Conservation (phyloP, 2,888 invertebrate species). For the Brachyptera risi region DNA sequence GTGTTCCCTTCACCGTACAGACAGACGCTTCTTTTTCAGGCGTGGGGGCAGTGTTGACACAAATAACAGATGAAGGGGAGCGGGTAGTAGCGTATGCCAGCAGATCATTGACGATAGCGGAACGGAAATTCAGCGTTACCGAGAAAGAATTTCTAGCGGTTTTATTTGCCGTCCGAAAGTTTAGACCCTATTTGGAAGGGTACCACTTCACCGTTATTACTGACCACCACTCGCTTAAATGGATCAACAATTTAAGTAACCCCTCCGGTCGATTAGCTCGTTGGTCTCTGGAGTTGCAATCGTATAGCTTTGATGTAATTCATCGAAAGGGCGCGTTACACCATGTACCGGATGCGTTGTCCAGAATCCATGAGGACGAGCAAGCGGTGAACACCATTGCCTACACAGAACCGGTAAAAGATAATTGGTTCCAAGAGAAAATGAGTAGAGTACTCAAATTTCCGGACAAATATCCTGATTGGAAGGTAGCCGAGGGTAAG, state of each 20-base stretch:
- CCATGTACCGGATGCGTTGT: constrained; percentile 37
- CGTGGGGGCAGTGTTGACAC: constrained; percentile 34
- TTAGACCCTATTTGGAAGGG: constrained; percentile 35
- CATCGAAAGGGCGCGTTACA: constrained; percentile 36
- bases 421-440: constrained; percentile 7
- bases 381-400: neutral
- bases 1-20: constrained; percentile 29
- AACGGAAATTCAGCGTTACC: constrained; percentile 34
- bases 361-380: too few species aligned
- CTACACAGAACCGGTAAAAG: neutral
- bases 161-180: constrained; percentile 33
- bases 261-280: constrained; percentile 34
- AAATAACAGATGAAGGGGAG: constrained; percentile 31
- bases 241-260: constrained; percentile 34
- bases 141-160: constrained; percentile 36
- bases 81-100: constrained; percentile 36
- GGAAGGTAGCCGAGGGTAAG: neutral
- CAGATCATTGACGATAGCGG: constrained; percentile 28
- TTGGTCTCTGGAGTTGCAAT: constrained; percentile 34
- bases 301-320: constrained; percentile 32
- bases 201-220: constrained; percentile 36
- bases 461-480: neutral
- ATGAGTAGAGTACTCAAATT: neutral
- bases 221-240: constrained; percentile 35
- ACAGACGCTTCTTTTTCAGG: constrained; percentile 32